Percentiles rank a stretch among this genome's conserved stretches.
phyloP scores from a whole-genome alignment of 2,113 vertebrate genomes.

The Syngnathus typhle region DNA sequence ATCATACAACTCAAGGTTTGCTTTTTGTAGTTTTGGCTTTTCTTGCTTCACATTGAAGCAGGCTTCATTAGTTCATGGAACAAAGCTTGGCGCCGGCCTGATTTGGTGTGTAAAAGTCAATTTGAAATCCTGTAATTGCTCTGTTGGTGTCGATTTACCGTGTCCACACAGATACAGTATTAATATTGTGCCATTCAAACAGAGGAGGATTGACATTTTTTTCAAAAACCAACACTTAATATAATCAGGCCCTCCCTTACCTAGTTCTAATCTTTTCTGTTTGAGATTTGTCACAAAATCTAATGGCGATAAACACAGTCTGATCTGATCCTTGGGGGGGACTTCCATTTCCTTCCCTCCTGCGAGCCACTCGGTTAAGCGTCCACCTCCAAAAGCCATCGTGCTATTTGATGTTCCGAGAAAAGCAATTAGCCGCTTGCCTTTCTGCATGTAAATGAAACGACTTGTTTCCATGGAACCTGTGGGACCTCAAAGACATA shows the following conservation, averaged over 20 bases:
- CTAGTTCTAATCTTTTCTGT: background rate
- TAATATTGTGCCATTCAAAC: background rate
- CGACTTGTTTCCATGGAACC: slow-evolving; percentile 73
- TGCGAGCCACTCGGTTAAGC: slow-evolving; percentile 32
- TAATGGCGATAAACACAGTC: slow-evolving; percentile 42
- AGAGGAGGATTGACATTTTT: background rate
- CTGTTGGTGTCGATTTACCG: background rate
- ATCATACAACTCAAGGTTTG: too few species aligned
- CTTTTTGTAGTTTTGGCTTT: too few species aligned
- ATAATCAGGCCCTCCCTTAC: background rate
- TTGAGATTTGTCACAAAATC: slow-evolving; percentile 19
- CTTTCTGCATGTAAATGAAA: slow-evolving; percentile 72
- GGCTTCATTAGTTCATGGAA: too few species aligned
- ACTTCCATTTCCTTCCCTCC: slow-evolving; percentile 47
- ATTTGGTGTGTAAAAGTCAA: too few species aligned
- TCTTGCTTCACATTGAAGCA: too few species aligned
- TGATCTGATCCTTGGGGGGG: slow-evolving; percentile 39
- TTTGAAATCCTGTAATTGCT: background rate
- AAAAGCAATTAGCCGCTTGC: slow-evolving; percentile 70
- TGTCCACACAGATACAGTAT: background rate
- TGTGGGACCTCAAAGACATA: slow-evolving; percentile 69
- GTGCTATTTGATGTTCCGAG: slow-evolving; percentile 60
- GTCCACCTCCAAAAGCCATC: slow-evolving; percentile 50
- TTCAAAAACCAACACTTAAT: background rate
- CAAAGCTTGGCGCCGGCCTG: too few species aligned